Base-by-base conservation (phyloP, 2,113 vertebrate species). In the Chamaetylas fuelleborni region DNA sequence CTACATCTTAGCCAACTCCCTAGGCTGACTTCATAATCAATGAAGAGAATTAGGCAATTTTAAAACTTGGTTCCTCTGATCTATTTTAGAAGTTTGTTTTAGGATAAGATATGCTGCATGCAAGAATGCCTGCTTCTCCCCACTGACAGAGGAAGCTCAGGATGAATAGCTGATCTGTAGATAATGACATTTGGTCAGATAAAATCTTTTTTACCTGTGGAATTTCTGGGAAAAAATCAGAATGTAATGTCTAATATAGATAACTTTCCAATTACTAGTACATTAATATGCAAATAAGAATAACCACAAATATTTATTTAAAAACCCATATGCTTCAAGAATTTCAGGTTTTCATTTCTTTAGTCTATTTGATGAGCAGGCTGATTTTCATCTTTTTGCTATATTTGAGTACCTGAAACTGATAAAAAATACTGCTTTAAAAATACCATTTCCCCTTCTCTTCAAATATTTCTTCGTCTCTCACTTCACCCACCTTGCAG, bases 71-170 rank as follows among this genome's bases (percentile, higher is more conserved):
- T 15, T 90, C 29, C 25, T 81, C 71, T 94, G 42, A 88, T 90
- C 71, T 93, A 71, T 90, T 96, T 93, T 61, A 90, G 58, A 87
- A 92, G 25, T 77, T 65, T 94, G 61, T 90, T 96, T 94, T 77
- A 86, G 56, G 60, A 83, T 62, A 29, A 86, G 26, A 51, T 73
- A 66, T 23, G 16, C 43, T 73, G 76, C 29, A 78, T 38, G 33
- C 51, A 64, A 90, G 66, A 90, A 88, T 56, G 17, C 47, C 51
- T 80, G 2, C 56, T 93, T 93, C 76, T 92, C 64, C 56, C 34
- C 24, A 73, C 9, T 7, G 15, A 43, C 13, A 61, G 15, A 38
- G 26, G 22, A 94, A 90, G 43, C 22, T 60, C 47, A 56, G 50
- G 43, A 69, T 88, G 47, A 94, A 86, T 19, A 85, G 19, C 22